Conservation (phyloP, 2,113 vertebrate species). For the Pangasianodon hypophthalmus region DNA sequence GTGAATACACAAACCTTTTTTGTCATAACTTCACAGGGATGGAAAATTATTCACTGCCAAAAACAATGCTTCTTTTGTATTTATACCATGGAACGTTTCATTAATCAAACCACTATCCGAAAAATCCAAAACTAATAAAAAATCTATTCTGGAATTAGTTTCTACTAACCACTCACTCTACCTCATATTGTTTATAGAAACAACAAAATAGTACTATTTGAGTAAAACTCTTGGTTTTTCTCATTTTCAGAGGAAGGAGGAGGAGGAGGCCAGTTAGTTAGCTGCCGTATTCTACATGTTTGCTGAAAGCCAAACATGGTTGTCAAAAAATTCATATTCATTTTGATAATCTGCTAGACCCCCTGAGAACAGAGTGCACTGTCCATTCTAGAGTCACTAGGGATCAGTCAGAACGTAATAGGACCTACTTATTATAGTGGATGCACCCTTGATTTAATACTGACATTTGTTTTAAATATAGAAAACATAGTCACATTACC, state of each 20-base stretch:
- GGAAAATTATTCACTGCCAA: constrained; percentile 49
- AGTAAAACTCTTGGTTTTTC: constrained; percentile 18
- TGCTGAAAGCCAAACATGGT: not conserved
- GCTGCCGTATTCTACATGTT: not conserved
- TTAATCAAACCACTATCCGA: constrained; percentile 15
- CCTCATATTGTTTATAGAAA: constrained; percentile 26
- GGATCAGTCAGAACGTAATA: too few species aligned
- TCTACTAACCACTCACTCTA: constrained; percentile 36
- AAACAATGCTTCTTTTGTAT: constrained; percentile 6
- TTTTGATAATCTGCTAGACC: not conserved
- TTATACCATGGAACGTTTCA: constrained; percentile 30
- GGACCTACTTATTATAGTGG: too few species aligned
- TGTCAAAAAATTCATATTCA: not conserved
- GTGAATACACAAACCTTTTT: constrained; percentile 14
- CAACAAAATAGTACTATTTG: not conserved
- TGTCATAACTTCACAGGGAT: constrained; percentile 20
- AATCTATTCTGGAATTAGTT: constrained; percentile 35
- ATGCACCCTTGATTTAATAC: not conserved
- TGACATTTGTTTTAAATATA: not conserved
- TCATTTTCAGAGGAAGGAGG: constrained; percentile 33
- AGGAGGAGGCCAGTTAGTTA: not conserved
- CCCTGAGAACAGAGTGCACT: not conserved
- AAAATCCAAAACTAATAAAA: constrained; percentile 51
- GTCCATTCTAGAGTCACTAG: not conserved
- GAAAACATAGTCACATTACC: not conserved